A percentile compares a stretch with the other conserved stretches of the same genome.
phyloP scores from a whole-genome alignment of 2,888 invertebrate genomes.

The Stictocephala bisonia region DNA sequence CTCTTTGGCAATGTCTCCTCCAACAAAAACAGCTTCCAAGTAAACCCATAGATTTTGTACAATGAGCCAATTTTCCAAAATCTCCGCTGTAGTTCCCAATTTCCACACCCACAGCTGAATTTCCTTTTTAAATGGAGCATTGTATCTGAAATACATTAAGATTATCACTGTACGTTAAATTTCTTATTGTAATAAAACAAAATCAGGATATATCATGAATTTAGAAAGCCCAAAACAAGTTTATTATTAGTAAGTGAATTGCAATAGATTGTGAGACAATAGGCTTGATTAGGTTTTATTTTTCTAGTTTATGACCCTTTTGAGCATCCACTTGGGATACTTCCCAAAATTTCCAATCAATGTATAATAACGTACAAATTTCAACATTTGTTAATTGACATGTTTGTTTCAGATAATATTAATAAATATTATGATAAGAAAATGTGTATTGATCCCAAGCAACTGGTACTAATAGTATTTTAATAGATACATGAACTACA shows the following conservation, averaged over 20 bases:
- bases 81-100: conserved; percentile 82
- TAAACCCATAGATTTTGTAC: conserved; percentile 93
- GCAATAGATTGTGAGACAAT: no score
- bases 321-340: no score
- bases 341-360: no score
- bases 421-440: not conserved
- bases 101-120: conserved; percentile 85
- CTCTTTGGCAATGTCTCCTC: conserved; percentile 90
- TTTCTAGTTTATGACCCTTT: no score
- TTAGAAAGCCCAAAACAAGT: not conserved
- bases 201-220: not conserved
- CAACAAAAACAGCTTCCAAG: conserved; percentile 90
- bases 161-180: no score
- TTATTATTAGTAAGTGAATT: not conserved
- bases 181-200: no score
- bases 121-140: conserved; percentile 85
- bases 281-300: no score
- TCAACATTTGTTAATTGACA: no score
- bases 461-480: no score
- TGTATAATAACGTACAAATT: no score
- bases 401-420: not conserved
- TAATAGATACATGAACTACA: no score
- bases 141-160: conserved; percentile 73
- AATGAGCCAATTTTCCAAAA: conserved; percentile 85
- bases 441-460: not conserved